Conservation (phyloP, 2,113 vertebrate genomes). For the Crocuta crocuta region DNA sequence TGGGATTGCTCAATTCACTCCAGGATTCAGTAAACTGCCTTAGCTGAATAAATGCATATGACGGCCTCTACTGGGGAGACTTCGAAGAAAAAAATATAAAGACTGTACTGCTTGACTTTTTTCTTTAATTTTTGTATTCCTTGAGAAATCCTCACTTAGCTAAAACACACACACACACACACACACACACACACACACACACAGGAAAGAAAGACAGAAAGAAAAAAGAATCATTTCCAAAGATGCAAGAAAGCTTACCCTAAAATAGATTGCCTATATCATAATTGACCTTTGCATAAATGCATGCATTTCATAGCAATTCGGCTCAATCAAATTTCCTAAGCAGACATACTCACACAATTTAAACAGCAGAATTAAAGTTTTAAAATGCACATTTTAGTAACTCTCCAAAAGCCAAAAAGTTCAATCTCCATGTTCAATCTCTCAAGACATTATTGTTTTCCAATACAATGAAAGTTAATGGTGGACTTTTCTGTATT, state of each 20-base stretch:
- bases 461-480: conserved; percentile 67
- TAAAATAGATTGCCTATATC: conserved; percentile 69
- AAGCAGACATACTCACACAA: conserved; percentile 37
- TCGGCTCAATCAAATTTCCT: conserved; percentile 48
- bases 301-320: conserved; percentile 70
- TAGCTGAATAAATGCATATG: conserved; percentile 20
- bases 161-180: neutral
- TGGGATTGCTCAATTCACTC: neutral
- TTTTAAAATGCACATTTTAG: conserved; percentile 40
- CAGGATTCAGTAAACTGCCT: neutral
- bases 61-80: conserved; percentile 71
- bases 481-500: conserved; percentile 51
- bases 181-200: too few relatives aligned
- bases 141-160: conserved; percentile 63
- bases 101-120: neutral
- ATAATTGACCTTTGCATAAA: conserved; percentile 74
- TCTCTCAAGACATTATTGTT: conserved; percentile 55
- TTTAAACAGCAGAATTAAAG: conserved; percentile 70
- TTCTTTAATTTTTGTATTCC: conserved; percentile 69
- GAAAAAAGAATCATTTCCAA: conserved; percentile 71
- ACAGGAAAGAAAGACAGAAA: too few relatives aligned
- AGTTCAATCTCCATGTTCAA: conserved; percentile 61
- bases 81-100: neutral
- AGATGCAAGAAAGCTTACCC: conserved; percentile 66
- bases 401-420: conserved; percentile 63